Percentiles rank a stretch among this genome's conserved stretches.
Evolutionary conservation across 92 coral and sea anemone genomes (phyloP).

Genomic region (Palythoa grandiflora): DNA sequence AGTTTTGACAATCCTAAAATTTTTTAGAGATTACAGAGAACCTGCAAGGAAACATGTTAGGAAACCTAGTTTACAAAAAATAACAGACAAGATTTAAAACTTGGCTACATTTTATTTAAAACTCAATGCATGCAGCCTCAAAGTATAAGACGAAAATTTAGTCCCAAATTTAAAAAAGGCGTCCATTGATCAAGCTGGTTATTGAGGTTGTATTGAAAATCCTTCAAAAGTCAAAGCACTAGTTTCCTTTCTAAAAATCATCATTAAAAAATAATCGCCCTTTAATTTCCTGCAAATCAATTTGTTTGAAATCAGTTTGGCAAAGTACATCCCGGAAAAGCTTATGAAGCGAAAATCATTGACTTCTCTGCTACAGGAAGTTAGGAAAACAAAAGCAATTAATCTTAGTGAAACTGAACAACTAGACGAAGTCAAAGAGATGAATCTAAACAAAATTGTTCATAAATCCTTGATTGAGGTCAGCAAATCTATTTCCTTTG

Average conservation of each 20-base stretch:
- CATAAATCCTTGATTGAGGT: constrained; percentile 37
- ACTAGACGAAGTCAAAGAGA: constrained; percentile 7
- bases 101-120: background rate
- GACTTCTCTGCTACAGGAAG: constrained; percentile 43
- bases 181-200: background rate
- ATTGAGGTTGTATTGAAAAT: background rate
- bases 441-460: constrained; percentile 21
- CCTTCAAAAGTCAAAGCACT: constrained; percentile 28
- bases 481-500: constrained; percentile 38
- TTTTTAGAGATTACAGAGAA: background rate
- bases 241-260: constrained; percentile 18
- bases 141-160: background rate
- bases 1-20: background rate
- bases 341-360: constrained; percentile 37
- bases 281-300: constrained; percentile 64
- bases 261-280: constrained; percentile 45
- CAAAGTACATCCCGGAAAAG: constrained; percentile 30
- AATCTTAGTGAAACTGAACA: constrained; percentile 3
- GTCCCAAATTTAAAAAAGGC: background rate
- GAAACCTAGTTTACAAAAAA: background rate
- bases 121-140: background rate
- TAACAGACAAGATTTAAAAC: background rate
- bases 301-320: constrained; percentile 34
- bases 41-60: background rate
- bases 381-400: constrained; percentile 41